Base-by-base conservation (phyloP, 1,140 invertebrate species). In the Plodia interpunctella region DNA sequence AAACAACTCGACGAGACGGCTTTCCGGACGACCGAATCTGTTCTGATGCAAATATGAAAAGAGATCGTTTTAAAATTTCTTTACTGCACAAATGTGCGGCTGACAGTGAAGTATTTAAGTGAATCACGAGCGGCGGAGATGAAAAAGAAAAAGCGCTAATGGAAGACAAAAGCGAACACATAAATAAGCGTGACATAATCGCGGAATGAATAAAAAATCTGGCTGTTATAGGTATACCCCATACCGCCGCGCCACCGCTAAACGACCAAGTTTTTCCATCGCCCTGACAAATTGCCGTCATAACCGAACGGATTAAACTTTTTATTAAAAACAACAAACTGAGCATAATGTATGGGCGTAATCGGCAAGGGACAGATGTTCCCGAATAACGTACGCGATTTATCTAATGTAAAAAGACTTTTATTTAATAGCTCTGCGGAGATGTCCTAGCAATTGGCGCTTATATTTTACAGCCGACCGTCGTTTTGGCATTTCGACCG, bases 301-400 rank as follows among this genome's bases (percentile, higher is more conserved):
- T 88, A 88, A 88, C 81, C 73, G 80, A 88, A 88, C 83, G 85
- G 81, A 88, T 88, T 88, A 88, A 88, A 88, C 83, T 88, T 86
- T 88, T 88, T 88, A 88, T 88, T 88, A 88, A 88, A 86, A 88
- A 88, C 85, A 88, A 88, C 85, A 88, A 88, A 88, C 84, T 80
- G 83, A 78, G 81, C 74, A 86, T 88, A 88, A 88, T 86, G 83
- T 86, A 85, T 85, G 73, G 77, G 68, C 77, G 80, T 84, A 88
- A 88, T 88, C 81, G 78, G 78, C 75, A 76, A 79, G 85, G 82
- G 83, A 88, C 85, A 88, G 83, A 86, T 88, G 85, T 81, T 80
- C 76, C 79, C 78, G 76, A 83, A 83, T 79, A 81, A 80, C 81
- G 80, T 70, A 59, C 71, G 75, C 85, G 83, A 86, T 88, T 86